phyloP scores from a whole-genome alignment of 1,140 invertebrate genomes.

The Cephus cinctus region DNA sequence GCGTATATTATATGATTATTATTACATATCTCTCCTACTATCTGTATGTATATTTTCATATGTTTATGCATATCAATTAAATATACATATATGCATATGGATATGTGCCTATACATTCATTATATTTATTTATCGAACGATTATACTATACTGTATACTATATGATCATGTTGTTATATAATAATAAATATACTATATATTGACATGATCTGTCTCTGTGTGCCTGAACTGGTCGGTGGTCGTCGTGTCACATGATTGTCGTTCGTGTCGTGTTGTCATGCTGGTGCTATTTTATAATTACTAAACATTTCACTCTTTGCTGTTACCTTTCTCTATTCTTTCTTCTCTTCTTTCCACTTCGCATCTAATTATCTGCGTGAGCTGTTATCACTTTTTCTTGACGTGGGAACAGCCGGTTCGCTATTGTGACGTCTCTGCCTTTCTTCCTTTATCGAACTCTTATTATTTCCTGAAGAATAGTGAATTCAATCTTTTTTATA shows the following conservation, averaged over 20 bases:
- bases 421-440: no score
- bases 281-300: constrained; percentile 49
- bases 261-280: constrained; percentile 59
- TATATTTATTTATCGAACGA: constrained; percentile 31
- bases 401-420: no score
- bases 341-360: not conserved
- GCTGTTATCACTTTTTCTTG: no score
- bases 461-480: no score
- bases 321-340: not conserved
- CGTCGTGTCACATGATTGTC: constrained; percentile 59
- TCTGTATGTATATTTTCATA: constrained; percentile 22
- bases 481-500: no score
- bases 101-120: constrained; percentile 28
- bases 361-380: no score
- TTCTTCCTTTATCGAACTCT: no score
- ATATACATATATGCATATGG: constrained; percentile 22
- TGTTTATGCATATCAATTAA: constrained; percentile 10
- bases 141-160: constrained; percentile 30
- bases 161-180: constrained; percentile 36
- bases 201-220: constrained; percentile 52
- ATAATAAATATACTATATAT: constrained; percentile 9
- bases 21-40: constrained; percentile 24
- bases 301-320: constrained; percentile 12
- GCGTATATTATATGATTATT: constrained; percentile 28
- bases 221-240: constrained; percentile 58